These are phyloP conservation scores for Zosterops borbonicus DNA, from an alignment of 2,113 vertebrate species.

Conservation along the genomic window DNA sequence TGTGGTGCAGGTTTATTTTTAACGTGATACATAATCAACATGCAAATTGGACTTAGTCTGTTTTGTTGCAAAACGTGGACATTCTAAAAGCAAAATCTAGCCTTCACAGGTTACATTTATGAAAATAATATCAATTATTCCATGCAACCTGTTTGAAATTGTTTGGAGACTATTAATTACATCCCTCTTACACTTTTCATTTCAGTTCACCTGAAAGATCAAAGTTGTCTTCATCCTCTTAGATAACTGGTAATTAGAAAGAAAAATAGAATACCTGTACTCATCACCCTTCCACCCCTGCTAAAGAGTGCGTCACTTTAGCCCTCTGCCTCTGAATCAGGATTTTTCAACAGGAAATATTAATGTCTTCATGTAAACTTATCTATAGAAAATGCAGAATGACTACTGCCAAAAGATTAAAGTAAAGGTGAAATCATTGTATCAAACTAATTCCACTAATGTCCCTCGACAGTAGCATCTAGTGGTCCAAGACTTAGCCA, in stretches of 20 bases:
- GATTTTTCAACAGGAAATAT: not conserved
- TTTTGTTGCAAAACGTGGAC: not conserved
- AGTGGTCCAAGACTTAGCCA: not conserved
- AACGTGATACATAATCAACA: not conserved
- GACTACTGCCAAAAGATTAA: not conserved
- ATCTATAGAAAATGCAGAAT: not conserved
- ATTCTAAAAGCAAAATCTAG: not conserved
- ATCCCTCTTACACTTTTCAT: not conserved
- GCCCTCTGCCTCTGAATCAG: not conserved
- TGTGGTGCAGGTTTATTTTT: not conserved
- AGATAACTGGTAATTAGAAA: constrained; percentile 3
- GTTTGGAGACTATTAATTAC: not conserved
- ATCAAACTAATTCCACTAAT: constrained; percentile 37
- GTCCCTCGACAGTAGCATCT: not conserved
- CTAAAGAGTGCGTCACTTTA: not conserved
- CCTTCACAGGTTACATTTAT: not conserved
- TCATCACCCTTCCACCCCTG: not conserved
- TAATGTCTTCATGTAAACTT: not conserved
- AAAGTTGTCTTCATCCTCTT: not conserved
- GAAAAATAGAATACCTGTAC: not conserved
- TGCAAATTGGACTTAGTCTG: not conserved
- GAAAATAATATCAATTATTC: not conserved
- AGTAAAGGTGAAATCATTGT: constrained; percentile 12
- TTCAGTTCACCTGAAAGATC: not conserved
- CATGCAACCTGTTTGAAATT: not conserved